Base-by-base conservation (phyloP, 2,888 invertebrate species). In the Nezara viridula region DNA sequence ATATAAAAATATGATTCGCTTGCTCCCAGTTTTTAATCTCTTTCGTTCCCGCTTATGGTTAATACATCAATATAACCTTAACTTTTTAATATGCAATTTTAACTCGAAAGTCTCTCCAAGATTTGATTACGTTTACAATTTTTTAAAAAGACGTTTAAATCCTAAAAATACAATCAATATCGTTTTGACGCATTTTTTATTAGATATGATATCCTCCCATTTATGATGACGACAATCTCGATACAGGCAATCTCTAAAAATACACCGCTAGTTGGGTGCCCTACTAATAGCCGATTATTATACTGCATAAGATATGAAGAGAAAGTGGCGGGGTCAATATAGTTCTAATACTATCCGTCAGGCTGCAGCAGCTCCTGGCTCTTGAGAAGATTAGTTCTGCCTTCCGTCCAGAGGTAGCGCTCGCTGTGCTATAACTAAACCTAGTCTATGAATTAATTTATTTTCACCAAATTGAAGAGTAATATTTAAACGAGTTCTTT, bases 161-260 rank as follows among this genome's bases (percentile, higher is more conserved):
- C 1, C 21, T 24, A 24, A 24, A 52, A 7, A 24, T 52, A 24
- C 4, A 52, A 44, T 44, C 44, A 44, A 44, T 44, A 44, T 44
- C 5, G 10, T 5, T 7, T 44, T 10, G 44, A 44, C 44, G 44
- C 44, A 44, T 44, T 44, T 12, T n/a, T n/a, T n/a, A n/a, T n/a
- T n/a, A n/a, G n/a, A n/a, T n/a, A n/a, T n/a, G n/a, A n/a, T n/a
- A n/a, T n/a, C n/a, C n/a, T n/a, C n/a, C n/a, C n/a, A n/a, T n/a
- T n/a, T n/a, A n/a, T n/a, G n/a, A n/a, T n/a, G n/a, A n/a, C n/a
- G n/a, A n/a, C n/a, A n/a, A n/a, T n/a, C n/a, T n/a, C n/a, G n/a
- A n/a, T n/a, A n/a, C n/a, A n/a, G n/a, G n/a, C 55, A 55, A 60
- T 60, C 5, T 73, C 66, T 73, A 73, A 73, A 73, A 73, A 73